Evolutionary conservation across 2,113 vertebrate genomes (phyloP), one percentile per base, ranked within the genome.

Genomic region (Benitochromis conjunctus): DNA sequence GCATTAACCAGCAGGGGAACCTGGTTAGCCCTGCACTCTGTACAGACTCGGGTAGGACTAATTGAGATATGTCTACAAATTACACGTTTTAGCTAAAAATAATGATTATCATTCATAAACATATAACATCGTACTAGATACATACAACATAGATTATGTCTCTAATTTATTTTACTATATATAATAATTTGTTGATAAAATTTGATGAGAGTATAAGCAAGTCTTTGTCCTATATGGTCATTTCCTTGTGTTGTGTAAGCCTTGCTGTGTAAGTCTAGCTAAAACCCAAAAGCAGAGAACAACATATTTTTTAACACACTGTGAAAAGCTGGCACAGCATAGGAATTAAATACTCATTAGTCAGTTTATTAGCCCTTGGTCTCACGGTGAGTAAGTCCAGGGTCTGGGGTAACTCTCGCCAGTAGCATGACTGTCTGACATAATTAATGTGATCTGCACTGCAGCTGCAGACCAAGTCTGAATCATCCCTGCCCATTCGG

Each of bases 21-120:
- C 96, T 97, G 1, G 96, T 97, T 51, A 93, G 97, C 54, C 97
- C 97, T 0, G 92, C 92, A 0, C 95, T 56, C 84, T 99, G 99
- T 36, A 96, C 95, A 91, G 95, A 94, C 9, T 96, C 97, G 69
- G 99, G 99, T 99, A 97, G 94, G 54, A 16, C 9, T 16, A 55
- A 80, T 12, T 36, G 10, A 34, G 31, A 84, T 56, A 60, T 48
- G 19, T 4, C 38, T 60, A 48, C 12, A 60, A 12, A 81, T 5
- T 7, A 62, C 26, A 62, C 16, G 31, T 60, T 31, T 62, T 48
- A 46, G 48, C 13, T 21, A 66, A 62, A 41, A 18, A 11, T 18
- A 46, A 46, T 26, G 16, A 51, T 18, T 11, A 51, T 29, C 11
- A 7, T 76, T 31, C 4, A 31, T 76, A 53, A 76, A 53, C 71